Percentiles rank a stretch among this genome's conserved stretches.
Evolutionary conservation across 2,797 vertebrate genomes (phyloP).

Genomic region (Sebastolobus altivelis): DNA sequence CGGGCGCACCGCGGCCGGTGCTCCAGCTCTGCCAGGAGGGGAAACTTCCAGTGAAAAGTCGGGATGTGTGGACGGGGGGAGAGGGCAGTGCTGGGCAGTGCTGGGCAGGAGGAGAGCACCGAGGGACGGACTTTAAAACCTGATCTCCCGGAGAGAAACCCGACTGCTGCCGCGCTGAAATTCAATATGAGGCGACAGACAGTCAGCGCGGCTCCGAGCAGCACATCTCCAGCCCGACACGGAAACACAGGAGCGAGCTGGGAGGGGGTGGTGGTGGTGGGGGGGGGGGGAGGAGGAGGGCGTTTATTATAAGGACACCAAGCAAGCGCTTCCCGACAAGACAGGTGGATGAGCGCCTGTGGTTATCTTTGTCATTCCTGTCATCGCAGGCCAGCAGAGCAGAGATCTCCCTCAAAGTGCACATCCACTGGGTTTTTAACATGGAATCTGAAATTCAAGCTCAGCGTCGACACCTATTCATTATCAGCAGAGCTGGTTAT

Average conservation of each 20-base stretch:
- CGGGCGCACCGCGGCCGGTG: slow-evolving; percentile 21
- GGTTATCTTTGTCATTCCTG: slow-evolving; percentile 1
- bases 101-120: not conserved
- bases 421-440: not conserved
- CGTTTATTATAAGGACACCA: slow-evolving; percentile 15
- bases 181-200: slow-evolving; percentile 60
- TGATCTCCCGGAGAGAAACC: slow-evolving; percentile 61
- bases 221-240: slow-evolving; percentile 21
- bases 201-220: slow-evolving; percentile 37
- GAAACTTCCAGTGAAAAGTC: slow-evolving; percentile 54
- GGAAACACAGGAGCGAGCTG: not conserved
- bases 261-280: not conserved
- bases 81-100: not conserved
- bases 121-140: slow-evolving; percentile 16
- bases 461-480: not conserved
- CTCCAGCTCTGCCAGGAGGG: slow-evolving; percentile 16
- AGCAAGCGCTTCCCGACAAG: not conserved
- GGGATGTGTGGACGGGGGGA: slow-evolving; percentile 8
- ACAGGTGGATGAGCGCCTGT: slow-evolving; percentile 42
- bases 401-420: slow-evolving; percentile 1
- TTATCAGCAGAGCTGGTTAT: not conserved
- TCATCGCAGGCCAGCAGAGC: not conserved
- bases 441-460: not conserved
- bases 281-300: not conserved
- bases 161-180: slow-evolving; percentile 56